A percentile compares a stretch with the other conserved stretches of the same genome.
Evolutionary conservation across 2,888 invertebrate genomes (phyloP).

Genomic region (Acrocyrtus sp.): DNA sequence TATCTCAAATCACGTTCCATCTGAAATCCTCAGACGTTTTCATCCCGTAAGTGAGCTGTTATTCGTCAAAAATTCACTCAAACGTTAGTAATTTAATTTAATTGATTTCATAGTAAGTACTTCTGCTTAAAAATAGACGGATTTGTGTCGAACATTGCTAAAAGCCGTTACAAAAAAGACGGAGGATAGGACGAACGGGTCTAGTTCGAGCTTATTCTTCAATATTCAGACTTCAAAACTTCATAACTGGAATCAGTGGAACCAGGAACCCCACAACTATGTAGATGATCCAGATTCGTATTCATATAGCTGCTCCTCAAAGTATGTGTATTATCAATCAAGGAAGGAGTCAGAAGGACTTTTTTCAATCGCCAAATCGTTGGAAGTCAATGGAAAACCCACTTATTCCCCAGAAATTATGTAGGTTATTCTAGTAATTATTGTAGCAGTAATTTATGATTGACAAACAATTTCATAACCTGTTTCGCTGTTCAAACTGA

Average conservation of each 20-base stretch:
- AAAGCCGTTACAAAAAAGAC: too few species aligned
- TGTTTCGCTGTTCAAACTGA: too few species aligned
- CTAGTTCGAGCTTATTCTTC: too few species aligned
- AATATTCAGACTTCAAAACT: too few species aligned
- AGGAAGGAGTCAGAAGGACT: not conserved
- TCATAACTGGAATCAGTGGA: too few species aligned
- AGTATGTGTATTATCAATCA: too few species aligned
- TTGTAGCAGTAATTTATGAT: not conserved
- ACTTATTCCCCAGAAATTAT: not conserved
- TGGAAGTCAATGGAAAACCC: slow-evolving; percentile 2
- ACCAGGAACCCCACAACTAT: too few species aligned
- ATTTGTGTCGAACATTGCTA: not conserved
- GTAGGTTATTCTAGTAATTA: not conserved
- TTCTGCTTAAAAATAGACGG: too few species aligned
- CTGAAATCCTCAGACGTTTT: slow-evolving; percentile 13
- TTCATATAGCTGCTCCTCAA: too few species aligned
- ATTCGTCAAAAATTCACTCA: not conserved
- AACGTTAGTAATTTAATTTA: not conserved
- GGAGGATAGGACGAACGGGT: too few species aligned
- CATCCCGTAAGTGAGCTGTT: slow-evolving; percentile 13
- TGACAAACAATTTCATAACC: too few species aligned
- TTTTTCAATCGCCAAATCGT: not conserved
- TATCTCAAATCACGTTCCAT: not conserved
- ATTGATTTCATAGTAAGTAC: not conserved
- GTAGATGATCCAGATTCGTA: too few species aligned